Evolutionary conservation across 2,888 invertebrate species (phyloP), one percentile per base, ranked within the genome.

Genomic region (Agrochola circellaris): DNA sequence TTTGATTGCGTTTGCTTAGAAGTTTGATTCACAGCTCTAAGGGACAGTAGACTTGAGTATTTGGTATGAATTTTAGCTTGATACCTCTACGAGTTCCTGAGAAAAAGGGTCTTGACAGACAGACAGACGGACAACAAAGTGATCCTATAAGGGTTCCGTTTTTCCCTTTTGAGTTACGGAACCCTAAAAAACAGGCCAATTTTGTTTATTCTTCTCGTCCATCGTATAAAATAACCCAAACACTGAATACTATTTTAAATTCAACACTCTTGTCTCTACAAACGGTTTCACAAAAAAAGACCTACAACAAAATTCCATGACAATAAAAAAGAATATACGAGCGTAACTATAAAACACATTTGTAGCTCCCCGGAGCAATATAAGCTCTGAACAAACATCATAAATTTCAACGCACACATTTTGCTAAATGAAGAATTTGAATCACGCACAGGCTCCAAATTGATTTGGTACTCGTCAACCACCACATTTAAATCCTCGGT

Each of bases 401-500:
- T 87, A 87, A 87, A 88, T 83, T 84, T 68, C 48, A 66, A 51
- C 83, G 76, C 77, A 87, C 80, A 84, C 86, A 84, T 87, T 82
- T 87, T 82, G 84, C 85, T 87, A 89, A 90, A 90, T 89, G 90
- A 89, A 90, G 91, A 93, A 93, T 93, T 92, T 92, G 93, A 93
- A 93, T 93, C 94, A 93, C 93, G 93, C 91, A 82, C 91, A 85
- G 84, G 87, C 86, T 88, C 91, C 92, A 94, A 95, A 95, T 95
- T 95, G 95, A 95, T 95, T 95, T 93, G 93, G 92, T 93, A 90
- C 88, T 83, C 90, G 89, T 90, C 91, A 95, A 94, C 92, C 91
- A 90, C 88, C 90, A 87, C 93, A 95, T 96, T 95, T 95, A 94
- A 92, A 91, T 90, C 90, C 91, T 92, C 73, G 88, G 93, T 94